Evolutionary conservation across 2,797 vertebrate species (phyloP), one percentile per base, ranked within the genome.

Genomic region (Naso thynnoides): DNA sequence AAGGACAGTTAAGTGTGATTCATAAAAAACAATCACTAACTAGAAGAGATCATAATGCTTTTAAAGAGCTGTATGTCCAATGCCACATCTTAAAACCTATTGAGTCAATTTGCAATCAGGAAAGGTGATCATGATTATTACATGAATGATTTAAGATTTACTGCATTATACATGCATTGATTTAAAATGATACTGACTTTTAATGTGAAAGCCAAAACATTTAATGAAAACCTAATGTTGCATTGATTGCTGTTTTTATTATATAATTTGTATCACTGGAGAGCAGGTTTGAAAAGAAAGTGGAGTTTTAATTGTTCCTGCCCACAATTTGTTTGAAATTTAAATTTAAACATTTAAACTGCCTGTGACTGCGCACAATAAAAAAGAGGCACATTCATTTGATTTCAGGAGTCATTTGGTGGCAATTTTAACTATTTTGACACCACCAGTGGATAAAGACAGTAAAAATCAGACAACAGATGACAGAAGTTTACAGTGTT

Each of bases 1-100:
- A 56, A 63, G n/a, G 76, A 42, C 56, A 53, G 42, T 31, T 76
- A 36, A 66, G 50, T 59, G 47, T 10, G 23, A 59, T 59, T 70
- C 6, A 42, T 14, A 8, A 69, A 38, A n/a, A 66, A 26, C 39
- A 67, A 63, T 58, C 56, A 42, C 75, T 58, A 74, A 31, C 26
- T 50, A 38, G 39, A 27, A 47, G 52, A 8, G 53, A 24, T 16
- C 6, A 29, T n/a, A 11, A 10, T 47, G n/a, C 21, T 44, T 21
- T 16, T 19, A 18, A 19, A 8, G 57, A 39, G 15, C 11, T 24
- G 29, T 73, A 55, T 48, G 39, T 75, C 58, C 23, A 64, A 48
- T 48, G 67, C 5, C 31, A 29, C 26, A 48, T 56, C 29, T 49
- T 8, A 10, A 56, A 31, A 45, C 14, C 23, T 14, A 57, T 3